Base-by-base conservation (phyloP, 2,113 vertebrate species). In the Excalfactoria chinensis region DNA sequence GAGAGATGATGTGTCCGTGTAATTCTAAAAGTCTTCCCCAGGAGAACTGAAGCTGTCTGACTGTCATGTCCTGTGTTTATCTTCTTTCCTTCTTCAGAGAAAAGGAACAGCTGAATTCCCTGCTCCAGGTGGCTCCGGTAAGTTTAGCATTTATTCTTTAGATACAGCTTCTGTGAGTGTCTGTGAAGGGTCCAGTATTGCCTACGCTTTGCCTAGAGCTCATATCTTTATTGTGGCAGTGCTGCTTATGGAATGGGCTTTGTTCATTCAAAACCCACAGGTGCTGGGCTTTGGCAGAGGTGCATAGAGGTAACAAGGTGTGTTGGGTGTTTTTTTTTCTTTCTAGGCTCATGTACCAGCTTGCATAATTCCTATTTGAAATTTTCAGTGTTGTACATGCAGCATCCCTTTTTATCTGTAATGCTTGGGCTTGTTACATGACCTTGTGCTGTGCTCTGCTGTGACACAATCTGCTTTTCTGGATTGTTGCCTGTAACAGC, bases 121-220 rank as follows among this genome's bases (percentile, higher is more conserved):
- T 88, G 26, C 68, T 89, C 22, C 91, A 81, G 37, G 90, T 96
- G 81, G 74, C 89, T 82, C 95, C 95, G 95, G 97, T 98, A 71
- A 59, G 92, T 92, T 72, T 32, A 26, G 28, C 4, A 70, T n/a
- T 77, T 89, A 21, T 2, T 80, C n/a, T 89, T 89, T 78, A 66
- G 55, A 8, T 30, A 1, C 17, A 4, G 49, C 66, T 95, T 44
- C 64, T 91, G 30, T 51, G 43, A 55, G 4, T 64, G 17, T 70
- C 64, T 93, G 7, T 60, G 48, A 80, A 70, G 53, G 63, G 51
- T 49, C 58, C 72, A 71, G 71, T 64, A 34, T 48, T 66, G 75
- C 79, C 40, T 68, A 9, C 0, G 0, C 62, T 86, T 93, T 1
- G 3, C 43, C 59, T 60, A 37, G 20, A 74, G 51, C 48, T 4